A percentile compares a stretch with the other conserved stretches of the same genome.
These are phyloP conservation scores for Oreohelix idahoensis DNA, from an alignment of 1,140 invertebrate species.

Conservation along the genomic window DNA sequence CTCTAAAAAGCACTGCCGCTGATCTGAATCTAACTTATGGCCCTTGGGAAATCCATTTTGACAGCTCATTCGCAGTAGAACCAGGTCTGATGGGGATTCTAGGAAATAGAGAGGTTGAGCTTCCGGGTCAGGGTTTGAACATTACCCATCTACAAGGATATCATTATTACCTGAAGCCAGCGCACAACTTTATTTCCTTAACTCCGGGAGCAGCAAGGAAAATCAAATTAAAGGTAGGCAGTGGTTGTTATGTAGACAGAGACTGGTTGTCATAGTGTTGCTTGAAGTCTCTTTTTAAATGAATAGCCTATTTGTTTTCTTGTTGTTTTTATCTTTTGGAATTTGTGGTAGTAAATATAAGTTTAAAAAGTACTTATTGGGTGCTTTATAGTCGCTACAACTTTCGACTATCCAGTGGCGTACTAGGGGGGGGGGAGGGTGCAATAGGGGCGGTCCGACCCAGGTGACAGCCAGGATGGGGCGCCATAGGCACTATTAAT, in stretches of 20 bases:
- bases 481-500: too few relatives aligned
- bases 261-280: too few relatives aligned
- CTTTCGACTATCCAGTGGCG: too few relatives aligned
- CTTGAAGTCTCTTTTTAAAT: too few relatives aligned
- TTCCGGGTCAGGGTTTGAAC: constrained; percentile 7
- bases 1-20: neutral
- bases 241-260: too few relatives aligned
- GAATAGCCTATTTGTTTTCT: neutral
- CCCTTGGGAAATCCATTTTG: constrained; percentile 30
- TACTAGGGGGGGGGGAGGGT: too few relatives aligned
- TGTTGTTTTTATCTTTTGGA: neutral
- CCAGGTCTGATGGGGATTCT: constrained; percentile 16
- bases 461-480: too few relatives aligned
- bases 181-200: constrained; percentile 43
- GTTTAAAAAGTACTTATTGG: neutral
- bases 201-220: constrained; percentile 41
- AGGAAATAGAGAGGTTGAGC: constrained; percentile 17
- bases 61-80: constrained; percentile 19
- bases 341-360: too few relatives aligned
- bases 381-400: neutral
- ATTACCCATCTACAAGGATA: constrained; percentile 42
- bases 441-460: too few relatives aligned
- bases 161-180: constrained; percentile 52
- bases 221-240: constrained; percentile 42
- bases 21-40: constrained; percentile 8